Evolutionary conservation across 2,113 vertebrate species (phyloP).

Genomic region (Salminus brasiliensis): DNA sequence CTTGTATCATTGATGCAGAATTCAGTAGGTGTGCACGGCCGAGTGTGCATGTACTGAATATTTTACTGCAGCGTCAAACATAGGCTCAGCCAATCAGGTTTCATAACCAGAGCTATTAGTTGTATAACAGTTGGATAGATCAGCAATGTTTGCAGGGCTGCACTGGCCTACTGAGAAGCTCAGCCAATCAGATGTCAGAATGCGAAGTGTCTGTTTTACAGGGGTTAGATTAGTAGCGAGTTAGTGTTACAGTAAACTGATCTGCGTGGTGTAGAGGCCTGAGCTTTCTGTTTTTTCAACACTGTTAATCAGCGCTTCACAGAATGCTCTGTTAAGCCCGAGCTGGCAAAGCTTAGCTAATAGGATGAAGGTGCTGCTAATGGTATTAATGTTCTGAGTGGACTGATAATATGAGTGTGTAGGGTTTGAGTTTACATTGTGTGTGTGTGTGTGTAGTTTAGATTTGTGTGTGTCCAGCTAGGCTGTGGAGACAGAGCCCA

Average conservation of each 20-base stretch:
- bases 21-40: no score
- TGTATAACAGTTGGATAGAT: no score
- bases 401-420: conserved; percentile 5
- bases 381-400: conserved; percentile 17
- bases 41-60: no score
- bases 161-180: background rate
- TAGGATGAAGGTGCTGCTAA: conserved; percentile 30
- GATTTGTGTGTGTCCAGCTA: conserved; percentile 15
- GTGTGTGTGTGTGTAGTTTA: background rate
- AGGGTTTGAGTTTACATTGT: background rate
- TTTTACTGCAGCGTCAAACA: no score
- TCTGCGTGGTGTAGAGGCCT: conserved; percentile 20
- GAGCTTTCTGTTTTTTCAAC: background rate
- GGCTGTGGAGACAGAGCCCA: conserved; percentile 43
- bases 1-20: no score
- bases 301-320: conserved; percentile 25
- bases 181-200: background rate
- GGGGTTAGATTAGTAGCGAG: background rate
- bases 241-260: conserved; percentile 14
- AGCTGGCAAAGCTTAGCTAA: conserved; percentile 18
- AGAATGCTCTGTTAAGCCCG: conserved; percentile 16
- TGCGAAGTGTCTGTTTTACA: background rate
- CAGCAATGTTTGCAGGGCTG: no score
- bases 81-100: no score
- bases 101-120: no score